Evolutionary conservation across 2,797 vertebrate genomes (phyloP).

Genomic region (Enoplosus armatus): DNA sequence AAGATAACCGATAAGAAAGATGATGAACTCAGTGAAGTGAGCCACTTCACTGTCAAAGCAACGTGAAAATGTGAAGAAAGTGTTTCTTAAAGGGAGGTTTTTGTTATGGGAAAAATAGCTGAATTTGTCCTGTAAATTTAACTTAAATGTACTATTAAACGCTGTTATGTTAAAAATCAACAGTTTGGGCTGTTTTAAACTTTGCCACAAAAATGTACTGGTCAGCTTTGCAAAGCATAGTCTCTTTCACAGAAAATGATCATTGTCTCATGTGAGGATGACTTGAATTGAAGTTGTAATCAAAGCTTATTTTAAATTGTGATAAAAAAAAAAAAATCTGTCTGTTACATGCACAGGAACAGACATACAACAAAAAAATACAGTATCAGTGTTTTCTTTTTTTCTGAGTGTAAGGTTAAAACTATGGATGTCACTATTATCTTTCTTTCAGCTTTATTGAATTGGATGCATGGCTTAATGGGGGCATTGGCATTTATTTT

Average conservation of each 20-base stretch:
- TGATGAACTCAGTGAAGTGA: neutral
- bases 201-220: neutral
- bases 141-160: slow-evolving; percentile 14
- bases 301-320: slow-evolving; percentile 10
- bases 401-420: neutral
- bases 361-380: neutral
- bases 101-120: slow-evolving; percentile 22
- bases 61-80: neutral
- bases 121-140: neutral
- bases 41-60: neutral
- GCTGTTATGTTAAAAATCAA: slow-evolving; percentile 15
- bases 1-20: slow-evolving; percentile 90
- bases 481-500: neutral
- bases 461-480: neutral
- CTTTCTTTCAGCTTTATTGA: neutral
- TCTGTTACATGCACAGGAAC: neutral
- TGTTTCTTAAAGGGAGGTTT: neutral
- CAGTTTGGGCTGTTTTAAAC: neutral
- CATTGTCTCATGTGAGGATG: neutral
- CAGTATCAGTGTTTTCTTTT: neutral
- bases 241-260: neutral
- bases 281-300: neutral
- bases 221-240: neutral
- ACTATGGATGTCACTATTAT: no score
- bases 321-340: slow-evolving; percentile 20